Evolutionary conservation across 2,888 invertebrate genomes (phyloP).

Genomic region (Hemithea aestivaria): DNA sequence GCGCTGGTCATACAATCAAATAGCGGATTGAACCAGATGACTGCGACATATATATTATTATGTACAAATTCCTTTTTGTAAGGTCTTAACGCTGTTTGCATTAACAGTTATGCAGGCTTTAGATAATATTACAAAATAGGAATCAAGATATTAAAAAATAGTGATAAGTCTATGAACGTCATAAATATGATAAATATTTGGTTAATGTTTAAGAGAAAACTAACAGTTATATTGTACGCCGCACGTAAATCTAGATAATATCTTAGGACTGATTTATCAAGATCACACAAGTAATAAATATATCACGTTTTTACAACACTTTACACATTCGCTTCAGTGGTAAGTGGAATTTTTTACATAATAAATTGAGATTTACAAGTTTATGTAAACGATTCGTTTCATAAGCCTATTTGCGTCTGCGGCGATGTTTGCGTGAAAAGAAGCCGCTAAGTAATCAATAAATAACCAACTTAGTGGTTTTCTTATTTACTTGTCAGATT

Average conservation of each 20-base stretch:
- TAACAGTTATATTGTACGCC: constrained; percentile 28
- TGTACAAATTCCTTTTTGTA: too few species aligned
- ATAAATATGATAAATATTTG: constrained; percentile 35
- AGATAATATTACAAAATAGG: background rate
- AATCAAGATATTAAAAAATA: constrained; percentile 13
- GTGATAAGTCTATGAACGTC: constrained; percentile 17
- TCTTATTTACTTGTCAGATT: too few species aligned
- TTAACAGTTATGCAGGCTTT: too few species aligned
- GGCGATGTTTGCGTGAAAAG: constrained; percentile 1
- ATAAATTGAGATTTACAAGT: constrained; percentile 22
- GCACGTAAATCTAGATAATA: constrained; percentile 55
- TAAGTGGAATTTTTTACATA: constrained; percentile 42
- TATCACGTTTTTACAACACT: constrained; percentile 51
- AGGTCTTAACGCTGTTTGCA: too few species aligned
- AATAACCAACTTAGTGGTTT: too few species aligned
- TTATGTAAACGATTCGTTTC: constrained; percentile 9
- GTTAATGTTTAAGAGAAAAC: constrained; percentile 28
- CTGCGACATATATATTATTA: too few species aligned
- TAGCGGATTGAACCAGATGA: too few species aligned
- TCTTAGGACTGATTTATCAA: constrained; percentile 51
- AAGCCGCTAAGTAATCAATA: background rate
- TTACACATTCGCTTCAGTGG: constrained; percentile 26
- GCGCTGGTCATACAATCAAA: too few species aligned
- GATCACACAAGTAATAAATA: constrained; percentile 59
- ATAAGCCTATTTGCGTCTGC: constrained; percentile 6